Base-by-base conservation (phyloP, 2,797 vertebrate genomes). In the Micropoecilia bifurca region DNA sequence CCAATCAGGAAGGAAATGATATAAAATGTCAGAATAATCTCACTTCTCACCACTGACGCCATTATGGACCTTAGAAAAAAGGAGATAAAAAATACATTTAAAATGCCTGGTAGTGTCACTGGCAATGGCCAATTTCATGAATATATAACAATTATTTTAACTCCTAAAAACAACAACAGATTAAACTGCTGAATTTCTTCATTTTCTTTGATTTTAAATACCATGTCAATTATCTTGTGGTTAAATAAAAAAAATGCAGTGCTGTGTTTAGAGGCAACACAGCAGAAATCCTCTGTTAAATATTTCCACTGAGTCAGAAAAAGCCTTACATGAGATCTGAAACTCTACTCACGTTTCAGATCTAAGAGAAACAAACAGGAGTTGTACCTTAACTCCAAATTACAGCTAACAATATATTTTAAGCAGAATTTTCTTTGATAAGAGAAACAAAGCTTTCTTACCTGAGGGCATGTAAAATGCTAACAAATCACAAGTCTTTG, bases 1-100 rank as follows among this genome's bases (percentile, higher is more conserved):
- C 96, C 97, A 0, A 95, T 88, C 74, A 96, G 16, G 77, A 97
- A 96, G 41, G 95, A 94, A 7, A 95, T 0, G 41, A 96, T 76
- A 88, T 97, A 96, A 84, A 94, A 73, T 0, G 87, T 8, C 1
- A 97, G 94, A 77, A 95, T 80, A 13, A 92, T 25, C 48, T 85
- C 76, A 41, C n/a, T 71, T 8, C 18, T 80, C 68, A 88, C 74
- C 14, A 25, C 13, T 0, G 1, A 2, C 18, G 18, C 63, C 74
- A 76, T 83, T 1, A 16, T 73, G 22, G 43, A 3, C 61, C 81
- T 89, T 75, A 75, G 71, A 20, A 61, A 83, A 66, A 84, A 46
- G 14, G 76, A n/a, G 13, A 28, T 1, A 46, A 53, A 68, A 76
- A 43, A 0, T n/a, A 16, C 14, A 63, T 1, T 61, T 6, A 61